Evolutionary conservation across 2,888 invertebrate genomes (phyloP).

Genomic region (Syrista parreyssii): DNA sequence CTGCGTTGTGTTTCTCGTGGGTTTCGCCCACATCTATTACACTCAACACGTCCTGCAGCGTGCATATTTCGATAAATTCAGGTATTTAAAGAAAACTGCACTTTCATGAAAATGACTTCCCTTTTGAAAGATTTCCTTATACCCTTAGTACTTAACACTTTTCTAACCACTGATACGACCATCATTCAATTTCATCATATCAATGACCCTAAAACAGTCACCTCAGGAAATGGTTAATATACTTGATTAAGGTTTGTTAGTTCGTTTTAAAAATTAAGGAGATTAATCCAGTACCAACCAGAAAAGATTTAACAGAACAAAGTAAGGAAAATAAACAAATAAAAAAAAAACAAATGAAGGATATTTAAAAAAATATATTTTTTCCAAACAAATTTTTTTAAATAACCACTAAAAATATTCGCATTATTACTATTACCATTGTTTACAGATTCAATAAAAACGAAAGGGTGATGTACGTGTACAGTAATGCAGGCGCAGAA

Average conservation of each 20-base stretch:
- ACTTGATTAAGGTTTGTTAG: conserved; percentile 34
- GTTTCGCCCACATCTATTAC: conserved; percentile 86
- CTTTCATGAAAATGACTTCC: background rate
- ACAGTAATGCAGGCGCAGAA: conserved; percentile 77
- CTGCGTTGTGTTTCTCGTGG: conserved; percentile 83
- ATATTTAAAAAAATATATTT: background rate
- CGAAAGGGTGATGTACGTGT: conserved; percentile 79
- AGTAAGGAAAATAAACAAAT: background rate
- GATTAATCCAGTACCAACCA: background rate
- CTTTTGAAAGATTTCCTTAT: background rate
- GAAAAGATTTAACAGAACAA: background rate
- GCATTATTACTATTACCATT: background rate
- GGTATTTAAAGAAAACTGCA: conserved; percentile 36
- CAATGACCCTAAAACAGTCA: background rate
- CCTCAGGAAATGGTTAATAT: conserved; percentile 37
- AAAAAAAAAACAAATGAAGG: background rate
- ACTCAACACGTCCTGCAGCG: conserved; percentile 84
- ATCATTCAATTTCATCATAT: background rate
- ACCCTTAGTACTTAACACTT: background rate
- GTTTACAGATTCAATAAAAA: conserved; percentile 81
- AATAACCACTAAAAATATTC: no score
- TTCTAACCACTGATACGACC: background rate
- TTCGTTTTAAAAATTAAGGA: background rate
- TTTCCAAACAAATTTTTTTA: no score
- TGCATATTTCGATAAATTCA: conserved; percentile 85